A percentile compares a stretch with the other conserved stretches of the same genome.
Conservation (phyloP, 2,888 invertebrate species). For the Auanema freiburgensis region DNA sequence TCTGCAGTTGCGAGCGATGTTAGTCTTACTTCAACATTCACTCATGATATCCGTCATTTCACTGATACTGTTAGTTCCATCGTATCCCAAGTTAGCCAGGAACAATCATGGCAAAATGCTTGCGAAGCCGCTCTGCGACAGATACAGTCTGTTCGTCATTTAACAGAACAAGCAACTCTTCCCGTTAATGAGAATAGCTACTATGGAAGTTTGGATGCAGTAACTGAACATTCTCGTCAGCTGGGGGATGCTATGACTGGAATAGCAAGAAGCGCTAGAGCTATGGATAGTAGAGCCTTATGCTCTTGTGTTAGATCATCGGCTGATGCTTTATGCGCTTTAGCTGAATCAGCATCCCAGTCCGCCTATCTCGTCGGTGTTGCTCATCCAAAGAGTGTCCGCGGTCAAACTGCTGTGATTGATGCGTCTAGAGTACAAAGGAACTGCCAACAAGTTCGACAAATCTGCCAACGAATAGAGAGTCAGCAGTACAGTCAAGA, state of each 20-base stretch:
- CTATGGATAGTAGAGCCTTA: constrained; percentile 82
- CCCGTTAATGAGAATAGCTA: constrained; percentile 80
- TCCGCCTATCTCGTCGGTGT: constrained; percentile 92
- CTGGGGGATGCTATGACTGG: constrained; percentile 80
- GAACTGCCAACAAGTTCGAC: constrained; percentile 85
- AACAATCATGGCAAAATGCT: constrained; percentile 92
- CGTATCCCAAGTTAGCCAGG: constrained; percentile 84
- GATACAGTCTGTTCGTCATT: constrained; percentile 80
- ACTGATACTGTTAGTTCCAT: constrained; percentile 74
- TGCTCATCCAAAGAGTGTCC: constrained; percentile 82
- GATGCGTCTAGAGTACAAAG: constrained; percentile 85
- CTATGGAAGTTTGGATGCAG: constrained; percentile 41
- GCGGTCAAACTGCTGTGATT: constrained; percentile 82
- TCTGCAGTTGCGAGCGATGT: constrained; percentile 22
- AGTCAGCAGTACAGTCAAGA: constrained; percentile 35
- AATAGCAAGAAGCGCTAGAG: constrained; percentile 87
- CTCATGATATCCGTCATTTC: constrained; percentile 33
- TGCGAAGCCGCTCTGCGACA: constrained; percentile 92
- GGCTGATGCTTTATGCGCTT: constrained; percentile 83
- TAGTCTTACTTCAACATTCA: constrained; percentile 44
- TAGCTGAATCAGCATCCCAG: constrained; percentile 88
- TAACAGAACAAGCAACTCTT: constrained; percentile 83
- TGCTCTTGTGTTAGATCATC: constrained; percentile 74
- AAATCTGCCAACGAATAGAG: constrained; percentile 75
- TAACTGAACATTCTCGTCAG: constrained; percentile 82